Evolutionary conservation across 2,113 vertebrate genomes (phyloP), one percentile per base, ranked within the genome.

Genomic region (Brachypodius melanocephalos): DNA sequence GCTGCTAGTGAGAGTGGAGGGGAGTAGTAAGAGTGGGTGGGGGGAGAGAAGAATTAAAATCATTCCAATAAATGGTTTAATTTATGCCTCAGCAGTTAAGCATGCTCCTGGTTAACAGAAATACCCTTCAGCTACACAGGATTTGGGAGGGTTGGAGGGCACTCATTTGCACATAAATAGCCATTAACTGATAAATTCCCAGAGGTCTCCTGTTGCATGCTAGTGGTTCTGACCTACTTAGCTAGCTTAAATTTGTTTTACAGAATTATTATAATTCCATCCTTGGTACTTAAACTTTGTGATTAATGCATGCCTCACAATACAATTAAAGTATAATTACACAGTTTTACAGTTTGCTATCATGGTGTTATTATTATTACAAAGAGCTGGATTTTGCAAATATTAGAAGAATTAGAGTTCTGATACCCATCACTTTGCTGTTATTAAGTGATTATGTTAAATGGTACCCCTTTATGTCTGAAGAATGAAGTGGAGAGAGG

Each of bases 81-180:
- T 99, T 98, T 98, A 98, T 97, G 96, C 97, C 97, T 97, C 95
- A 97, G 98, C 98, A 97, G 98, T 98, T 97, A 98, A 98, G 98
- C 98, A 98, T 97, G 97, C 98, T 98, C 98, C 98, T 98, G 98
- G 98, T 98, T 98, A 99, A 98, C 98, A 98, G 98, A 98, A 98
- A 98, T 99, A 98, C 99, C 98, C 98, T 98, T 99, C 98, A 98
- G 98, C 98, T 98, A 98, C 98, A 97, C 97, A 97, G 97, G 97
- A 98, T 98, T 98, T 98, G 97, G 95, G 95, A 98, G 98, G 98
- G 98, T 99, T 98, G 98, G 98, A 99, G 98, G 99, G 98, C 98
- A 98, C 97, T 98, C 98, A 99, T 99, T 99, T 99, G 98, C 99
- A 99, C 99, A 99, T 99, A 99, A 99, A 99, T 99, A 98, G 98